phyloP scores from a whole-genome alignment of 2,113 vertebrate species.

The Bujurquina vittata region DNA sequence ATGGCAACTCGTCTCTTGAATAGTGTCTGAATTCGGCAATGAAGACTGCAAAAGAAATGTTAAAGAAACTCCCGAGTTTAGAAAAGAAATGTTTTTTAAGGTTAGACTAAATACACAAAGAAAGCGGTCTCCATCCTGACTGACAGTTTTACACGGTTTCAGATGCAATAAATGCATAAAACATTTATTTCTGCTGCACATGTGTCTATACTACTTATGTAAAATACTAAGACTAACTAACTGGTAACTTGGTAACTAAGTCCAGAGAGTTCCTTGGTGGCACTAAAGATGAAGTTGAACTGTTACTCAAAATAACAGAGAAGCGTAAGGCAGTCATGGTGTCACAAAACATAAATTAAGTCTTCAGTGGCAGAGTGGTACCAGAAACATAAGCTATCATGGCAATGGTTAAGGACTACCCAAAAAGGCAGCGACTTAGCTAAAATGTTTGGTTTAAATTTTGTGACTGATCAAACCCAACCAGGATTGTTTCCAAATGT shows the following conservation, averaged over 20 bases:
- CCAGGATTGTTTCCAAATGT: not conserved
- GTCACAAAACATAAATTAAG: too few species aligned
- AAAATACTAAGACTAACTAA: not conserved
- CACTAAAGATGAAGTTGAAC: not conserved
- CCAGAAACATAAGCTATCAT: too few species aligned
- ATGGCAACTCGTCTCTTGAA: slow-evolving; percentile 27
- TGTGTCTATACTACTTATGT: not conserved
- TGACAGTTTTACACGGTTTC: not conserved
- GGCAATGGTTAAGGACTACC: not conserved
- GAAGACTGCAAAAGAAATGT: slow-evolving; percentile 5
- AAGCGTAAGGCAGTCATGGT: not conserved
- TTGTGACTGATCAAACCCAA: not conserved
- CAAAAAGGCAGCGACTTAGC: not conserved
- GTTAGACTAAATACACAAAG: not conserved
- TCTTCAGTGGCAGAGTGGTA: too few species aligned
- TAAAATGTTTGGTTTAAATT: not conserved
- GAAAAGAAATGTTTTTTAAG: not conserved
- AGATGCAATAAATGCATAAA: not conserved
- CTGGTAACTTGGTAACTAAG: not conserved
- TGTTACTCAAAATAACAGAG: not conserved
- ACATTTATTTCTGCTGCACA: not conserved
- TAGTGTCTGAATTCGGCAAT: slow-evolving; percentile 3
- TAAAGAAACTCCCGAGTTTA: slow-evolving; percentile 1
- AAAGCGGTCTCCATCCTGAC: not conserved
- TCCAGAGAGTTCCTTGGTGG: not conserved